These are phyloP conservation scores for Neotragus moschatus DNA, from an alignment of 2,113 vertebrate species.

Conservation along the genomic window DNA sequence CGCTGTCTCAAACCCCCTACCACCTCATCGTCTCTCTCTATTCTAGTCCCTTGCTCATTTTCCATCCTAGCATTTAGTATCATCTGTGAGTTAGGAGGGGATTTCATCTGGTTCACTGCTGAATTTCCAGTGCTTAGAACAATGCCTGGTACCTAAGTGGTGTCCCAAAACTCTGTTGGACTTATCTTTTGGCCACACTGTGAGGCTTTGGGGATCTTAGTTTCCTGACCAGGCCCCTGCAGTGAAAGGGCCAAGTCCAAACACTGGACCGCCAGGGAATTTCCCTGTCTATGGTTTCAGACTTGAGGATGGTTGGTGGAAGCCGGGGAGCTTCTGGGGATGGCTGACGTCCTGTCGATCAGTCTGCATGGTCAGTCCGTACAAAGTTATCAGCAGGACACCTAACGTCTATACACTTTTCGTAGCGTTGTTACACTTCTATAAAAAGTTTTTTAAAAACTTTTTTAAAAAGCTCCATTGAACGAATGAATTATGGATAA, in stretches of 20 bases:
- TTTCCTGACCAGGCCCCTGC: not conserved
- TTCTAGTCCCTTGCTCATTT: not conserved
- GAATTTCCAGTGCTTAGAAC: not conserved
- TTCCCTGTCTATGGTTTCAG: not conserved
- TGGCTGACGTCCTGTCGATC: accelerated
- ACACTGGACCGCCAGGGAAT: not conserved
- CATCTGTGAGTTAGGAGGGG: not conserved
- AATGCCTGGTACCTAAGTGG: not conserved
- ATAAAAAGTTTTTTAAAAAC: not conserved
- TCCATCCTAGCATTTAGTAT: not conserved
- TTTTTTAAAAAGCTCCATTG: not conserved
- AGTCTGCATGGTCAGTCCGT: not conserved
- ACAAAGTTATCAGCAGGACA: not conserved
- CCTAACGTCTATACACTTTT: not conserved
- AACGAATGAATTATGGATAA: not conserved
- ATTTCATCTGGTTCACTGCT: not conserved
- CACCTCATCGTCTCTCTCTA: not conserved
- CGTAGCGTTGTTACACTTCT: not conserved
- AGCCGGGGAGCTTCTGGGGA: not conserved
- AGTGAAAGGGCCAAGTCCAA: not conserved
- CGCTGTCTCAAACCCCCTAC: not conserved
- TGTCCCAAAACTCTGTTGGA: not conserved
- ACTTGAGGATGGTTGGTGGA: not conserved
- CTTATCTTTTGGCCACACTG: not conserved
- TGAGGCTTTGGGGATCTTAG: not conserved